Percentiles rank a stretch among this genome's conserved stretches.
Evolutionary conservation across 2,888 invertebrate genomes (phyloP).

Genomic region (Hoplodrina blanda): DNA sequence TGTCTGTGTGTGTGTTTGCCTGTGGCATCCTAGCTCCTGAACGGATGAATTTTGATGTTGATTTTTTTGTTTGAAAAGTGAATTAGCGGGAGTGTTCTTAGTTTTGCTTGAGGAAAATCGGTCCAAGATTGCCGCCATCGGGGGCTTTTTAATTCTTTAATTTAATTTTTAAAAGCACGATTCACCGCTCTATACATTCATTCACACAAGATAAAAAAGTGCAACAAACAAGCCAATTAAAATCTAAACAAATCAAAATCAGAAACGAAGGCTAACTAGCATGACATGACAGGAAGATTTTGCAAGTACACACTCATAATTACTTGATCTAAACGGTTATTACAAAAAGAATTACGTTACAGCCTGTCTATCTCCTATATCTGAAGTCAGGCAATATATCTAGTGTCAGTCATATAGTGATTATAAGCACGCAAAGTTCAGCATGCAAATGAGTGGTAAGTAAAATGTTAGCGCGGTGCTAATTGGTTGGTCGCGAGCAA

Average conservation of each 20-base stretch:
- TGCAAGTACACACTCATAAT: slow-evolving; percentile 38
- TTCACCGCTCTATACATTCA: background rate
- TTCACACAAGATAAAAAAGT: slow-evolving; percentile 6
- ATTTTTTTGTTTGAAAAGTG: too few relatives aligned
- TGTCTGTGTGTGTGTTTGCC: too few relatives aligned
- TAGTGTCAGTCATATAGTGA: slow-evolving; percentile 39
- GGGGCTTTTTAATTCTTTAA: too few relatives aligned
- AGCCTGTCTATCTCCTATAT: slow-evolving; percentile 35
- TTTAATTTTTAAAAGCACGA: too few relatives aligned
- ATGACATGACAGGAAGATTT: slow-evolving; percentile 38
- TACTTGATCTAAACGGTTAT: slow-evolving; percentile 30
- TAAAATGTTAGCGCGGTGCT: slow-evolving; percentile 45
- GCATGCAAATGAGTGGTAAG: slow-evolving; percentile 30
- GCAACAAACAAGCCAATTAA: slow-evolving; percentile 6
- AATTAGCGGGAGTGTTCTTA: too few relatives aligned
- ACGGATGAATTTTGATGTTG: too few relatives aligned
- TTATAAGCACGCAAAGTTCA: slow-evolving; percentile 44
- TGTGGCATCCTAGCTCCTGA: too few relatives aligned
- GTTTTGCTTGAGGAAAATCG: too few relatives aligned
- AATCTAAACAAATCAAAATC: slow-evolving; percentile 15
- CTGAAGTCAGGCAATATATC: slow-evolving; percentile 29
- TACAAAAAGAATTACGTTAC: slow-evolving; percentile 52
- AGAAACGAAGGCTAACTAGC: slow-evolving; percentile 36
- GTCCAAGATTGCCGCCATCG: too few relatives aligned
- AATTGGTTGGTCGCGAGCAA: slow-evolving; percentile 51